A percentile compares a stretch with the other conserved stretches of the same genome.
These are phyloP conservation scores for Todus mexicanus DNA, from an alignment of 2,797 vertebrate species.

Conservation along the genomic window DNA sequence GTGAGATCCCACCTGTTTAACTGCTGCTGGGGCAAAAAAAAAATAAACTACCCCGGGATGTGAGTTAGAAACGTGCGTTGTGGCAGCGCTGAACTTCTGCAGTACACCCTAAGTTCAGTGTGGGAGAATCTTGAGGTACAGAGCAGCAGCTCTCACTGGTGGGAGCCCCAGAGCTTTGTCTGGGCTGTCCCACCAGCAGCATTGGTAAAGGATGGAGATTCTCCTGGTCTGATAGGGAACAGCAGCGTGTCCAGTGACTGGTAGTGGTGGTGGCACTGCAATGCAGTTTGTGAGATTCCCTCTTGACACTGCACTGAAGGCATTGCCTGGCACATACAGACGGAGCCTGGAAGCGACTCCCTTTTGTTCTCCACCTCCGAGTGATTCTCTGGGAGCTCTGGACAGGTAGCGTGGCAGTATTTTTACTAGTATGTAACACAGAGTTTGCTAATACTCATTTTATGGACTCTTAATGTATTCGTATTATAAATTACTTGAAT, in stretches of 20 bases:
- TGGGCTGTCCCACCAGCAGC: neutral
- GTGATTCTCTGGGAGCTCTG: neutral
- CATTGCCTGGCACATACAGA: neutral
- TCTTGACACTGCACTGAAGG: neutral
- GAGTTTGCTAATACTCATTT: neutral
- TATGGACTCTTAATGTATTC: neutral
- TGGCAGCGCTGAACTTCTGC: neutral
- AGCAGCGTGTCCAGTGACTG: neutral
- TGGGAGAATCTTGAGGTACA: neutral
- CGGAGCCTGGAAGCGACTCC: neutral
- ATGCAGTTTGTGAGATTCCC: neutral
- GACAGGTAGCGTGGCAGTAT: neutral
- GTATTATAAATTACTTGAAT: neutral
- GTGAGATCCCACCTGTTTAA: neutral
- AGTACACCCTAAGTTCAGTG: rapidly evolving
- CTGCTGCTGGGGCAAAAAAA: neutral
- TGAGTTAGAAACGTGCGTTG: neutral
- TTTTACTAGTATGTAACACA: neutral
- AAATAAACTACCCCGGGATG: neutral
- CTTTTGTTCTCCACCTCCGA: neutral
- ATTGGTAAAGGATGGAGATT: neutral
- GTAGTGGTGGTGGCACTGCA: neutral
- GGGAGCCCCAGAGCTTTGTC: neutral
- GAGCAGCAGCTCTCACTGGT: neutral
- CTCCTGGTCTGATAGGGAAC: neutral